Conservation (phyloP, 2,888 invertebrate species). For the Melieria omissa region DNA sequence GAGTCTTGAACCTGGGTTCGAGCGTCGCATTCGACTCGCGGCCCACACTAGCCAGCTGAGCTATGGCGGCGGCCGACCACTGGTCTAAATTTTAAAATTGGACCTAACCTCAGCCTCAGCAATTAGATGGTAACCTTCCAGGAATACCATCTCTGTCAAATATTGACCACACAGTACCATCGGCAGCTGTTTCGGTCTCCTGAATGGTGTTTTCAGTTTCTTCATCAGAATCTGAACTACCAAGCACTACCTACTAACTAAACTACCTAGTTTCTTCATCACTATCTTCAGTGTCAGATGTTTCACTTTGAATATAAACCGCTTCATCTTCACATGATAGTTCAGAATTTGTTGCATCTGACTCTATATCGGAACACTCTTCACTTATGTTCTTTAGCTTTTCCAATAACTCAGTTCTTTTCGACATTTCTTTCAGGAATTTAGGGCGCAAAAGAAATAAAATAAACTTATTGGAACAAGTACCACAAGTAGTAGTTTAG, state of each 20-base stretch:
- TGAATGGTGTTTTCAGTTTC: slow-evolving; percentile 31
- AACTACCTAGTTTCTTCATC: slow-evolving; percentile 29
- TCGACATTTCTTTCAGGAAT: slow-evolving; percentile 28
- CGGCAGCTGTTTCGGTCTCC: too few species aligned
- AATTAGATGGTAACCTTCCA: slow-evolving; percentile 16
- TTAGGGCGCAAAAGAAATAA: too few species aligned
- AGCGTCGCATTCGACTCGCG: too few species aligned
- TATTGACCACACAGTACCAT: slow-evolving; percentile 25
- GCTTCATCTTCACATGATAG: slow-evolving; percentile 30
- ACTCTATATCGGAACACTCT: too few species aligned
- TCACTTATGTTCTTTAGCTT: slow-evolving; percentile 34
- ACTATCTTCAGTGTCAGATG: slow-evolving; percentile 33
- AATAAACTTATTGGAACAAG: slow-evolving; percentile 19
- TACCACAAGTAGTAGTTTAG: too few species aligned
- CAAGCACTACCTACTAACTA: slow-evolving; percentile 24
- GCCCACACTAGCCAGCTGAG: too few species aligned
- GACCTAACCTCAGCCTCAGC: too few species aligned
- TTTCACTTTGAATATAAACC: slow-evolving; percentile 32
- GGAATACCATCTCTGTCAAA: slow-evolving; percentile 32
- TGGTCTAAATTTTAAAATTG: too few species aligned
- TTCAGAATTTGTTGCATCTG: slow-evolving; percentile 33
- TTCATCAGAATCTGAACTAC: slow-evolving; percentile 22
- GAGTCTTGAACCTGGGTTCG: too few species aligned
- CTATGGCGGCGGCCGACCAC: too few species aligned
- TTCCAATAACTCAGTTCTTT: too few species aligned